Base-by-base conservation (phyloP, 1,140 invertebrate species). In the Dreissena rostriformis region DNA sequence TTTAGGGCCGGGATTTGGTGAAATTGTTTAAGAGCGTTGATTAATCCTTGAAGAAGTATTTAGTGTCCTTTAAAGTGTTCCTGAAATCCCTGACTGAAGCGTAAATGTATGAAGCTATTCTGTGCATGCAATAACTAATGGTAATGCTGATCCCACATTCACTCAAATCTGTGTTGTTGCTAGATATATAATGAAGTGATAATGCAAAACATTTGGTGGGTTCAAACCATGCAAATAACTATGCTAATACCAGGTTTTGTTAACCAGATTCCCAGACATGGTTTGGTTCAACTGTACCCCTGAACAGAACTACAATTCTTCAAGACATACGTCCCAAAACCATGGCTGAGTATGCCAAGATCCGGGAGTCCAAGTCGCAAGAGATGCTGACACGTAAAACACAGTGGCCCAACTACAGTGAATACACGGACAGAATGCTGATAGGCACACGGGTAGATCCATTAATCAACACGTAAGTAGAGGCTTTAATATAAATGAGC, bases 231-330 rank as follows among this genome's bases (percentile, higher is more conserved):
- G 39, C 39, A 2, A 39, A 39, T 39, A 39, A 39, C 39, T 39
- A 39, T 39, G 39, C 39, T 39, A 5, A 39, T 39, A 39, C 39
- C 39, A 39, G 39, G 39, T 63, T 61, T 75, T 77, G 63, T 53
- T 68, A 67, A 87, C 28, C 77, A 93, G 92, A 91, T 87, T 86
- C 88, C 49, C 88, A 85, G n/a, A 92, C 92, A 10, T 93, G 92
- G 92, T 92, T 92, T 83, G 88, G 88, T 29, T 92, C 92, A 29
- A 86, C 81, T 15, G 86, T 90, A 17, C 89, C 88, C 6, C 82
- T 93, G 53, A 93, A 93, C 77, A 79, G 88, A 76, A 91, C 90
- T 4, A 86, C 88, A 19, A 84, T 92, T 11, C 82, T 93, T 63
- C 88, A 90, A 71, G 82, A 88, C 29, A 91, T 92, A 24, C 57